These are phyloP conservation scores for Haemorhous mexicanus DNA, from an alignment of 2,113 vertebrate species.

Conservation along the genomic window DNA sequence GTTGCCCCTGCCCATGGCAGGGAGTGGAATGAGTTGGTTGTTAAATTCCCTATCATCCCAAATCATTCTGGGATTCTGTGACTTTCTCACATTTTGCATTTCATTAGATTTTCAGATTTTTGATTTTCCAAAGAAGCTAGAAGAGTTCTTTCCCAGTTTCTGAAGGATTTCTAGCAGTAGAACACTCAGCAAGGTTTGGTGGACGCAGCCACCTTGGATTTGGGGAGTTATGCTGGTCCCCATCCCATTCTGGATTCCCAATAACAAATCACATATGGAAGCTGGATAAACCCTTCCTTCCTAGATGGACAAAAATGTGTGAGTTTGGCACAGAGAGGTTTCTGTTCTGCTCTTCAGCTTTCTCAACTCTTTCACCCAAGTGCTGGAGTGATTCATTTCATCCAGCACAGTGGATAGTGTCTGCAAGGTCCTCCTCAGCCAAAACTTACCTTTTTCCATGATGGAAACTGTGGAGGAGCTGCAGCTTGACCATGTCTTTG, in stretches of 20 bases:
- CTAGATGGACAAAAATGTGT: background rate
- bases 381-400: background rate
- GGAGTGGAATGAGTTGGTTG: rapidly evolving
- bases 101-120: background rate
- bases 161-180: background rate
- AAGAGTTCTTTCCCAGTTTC: background rate
- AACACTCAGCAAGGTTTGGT: background rate
- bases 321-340: background rate
- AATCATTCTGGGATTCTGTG: background rate
- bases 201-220: background rate
- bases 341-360: background rate
- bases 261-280: rapidly evolving
- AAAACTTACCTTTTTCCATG: background rate
- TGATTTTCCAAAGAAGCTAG: background rate
- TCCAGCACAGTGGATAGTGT: background rate
- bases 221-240: background rate
- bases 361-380: background rate
- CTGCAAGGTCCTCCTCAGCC: background rate
- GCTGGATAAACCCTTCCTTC: background rate
- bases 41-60: background rate
- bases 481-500: background rate
- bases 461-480: rapidly evolving
- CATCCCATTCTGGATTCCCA: background rate
- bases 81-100: background rate
- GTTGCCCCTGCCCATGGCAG: background rate